A percentile compares a stretch with the other conserved stretches of the same genome.
Evolutionary conservation across 2,113 vertebrate genomes (phyloP).

Genomic region (Bufo bufo): DNA sequence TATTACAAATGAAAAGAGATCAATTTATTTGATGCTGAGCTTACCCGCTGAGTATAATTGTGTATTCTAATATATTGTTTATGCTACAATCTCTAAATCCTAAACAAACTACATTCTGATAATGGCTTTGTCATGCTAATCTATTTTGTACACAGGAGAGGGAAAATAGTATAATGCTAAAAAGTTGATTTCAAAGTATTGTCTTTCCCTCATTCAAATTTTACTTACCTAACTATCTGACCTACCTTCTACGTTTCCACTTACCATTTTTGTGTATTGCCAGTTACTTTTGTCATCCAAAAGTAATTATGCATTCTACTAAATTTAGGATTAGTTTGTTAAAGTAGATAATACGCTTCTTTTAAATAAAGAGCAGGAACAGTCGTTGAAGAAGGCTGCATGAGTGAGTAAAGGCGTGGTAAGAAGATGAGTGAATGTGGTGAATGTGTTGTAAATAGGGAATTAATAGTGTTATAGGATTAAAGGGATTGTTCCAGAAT

Average conservation of each 20-base stretch:
- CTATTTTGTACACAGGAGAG: slow-evolving; percentile 67
- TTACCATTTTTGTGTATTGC: not conserved
- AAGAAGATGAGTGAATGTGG: not conserved
- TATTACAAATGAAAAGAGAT: slow-evolving; percentile 10
- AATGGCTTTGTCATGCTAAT: slow-evolving; percentile 73
- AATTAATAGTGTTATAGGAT: not conserved
- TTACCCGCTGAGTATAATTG: slow-evolving; percentile 19
- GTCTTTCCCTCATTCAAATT: slow-evolving; percentile 60
- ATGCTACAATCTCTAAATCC: not conserved
- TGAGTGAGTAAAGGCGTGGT: not conserved
- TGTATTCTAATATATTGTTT: slow-evolving; percentile 41
- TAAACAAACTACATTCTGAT: slow-evolving; percentile 60
- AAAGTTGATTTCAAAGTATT: slow-evolving; percentile 64
- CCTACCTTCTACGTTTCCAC: slow-evolving; percentile 67
- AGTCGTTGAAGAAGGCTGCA: not conserved
- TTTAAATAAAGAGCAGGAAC: not conserved
- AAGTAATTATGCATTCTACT: not conserved
- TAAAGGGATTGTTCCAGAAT: too few species aligned
- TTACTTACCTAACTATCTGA: slow-evolving; percentile 73
- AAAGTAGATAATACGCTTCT: not conserved
- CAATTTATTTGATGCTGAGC: not conserved
- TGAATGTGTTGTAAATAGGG: not conserved
- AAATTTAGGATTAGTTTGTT: not conserved
- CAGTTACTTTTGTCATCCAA: not conserved
- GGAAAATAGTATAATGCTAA: slow-evolving; percentile 65